Base-by-base conservation (phyloP, 2,113 vertebrate genomes). In the Tursiops truncatus region DNA sequence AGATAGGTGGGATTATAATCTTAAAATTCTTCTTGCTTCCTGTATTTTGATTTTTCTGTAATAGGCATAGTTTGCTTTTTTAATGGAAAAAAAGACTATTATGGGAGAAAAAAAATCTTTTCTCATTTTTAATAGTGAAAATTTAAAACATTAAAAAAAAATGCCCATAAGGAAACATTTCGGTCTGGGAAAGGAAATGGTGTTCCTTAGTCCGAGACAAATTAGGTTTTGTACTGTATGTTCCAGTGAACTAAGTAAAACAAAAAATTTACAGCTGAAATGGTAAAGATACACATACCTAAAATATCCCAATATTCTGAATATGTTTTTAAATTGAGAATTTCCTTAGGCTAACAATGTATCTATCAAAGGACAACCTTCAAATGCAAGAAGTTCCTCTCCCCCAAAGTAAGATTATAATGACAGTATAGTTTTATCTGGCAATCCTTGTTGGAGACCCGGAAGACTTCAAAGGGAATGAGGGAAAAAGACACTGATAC, bases 351-450 rank as follows among this genome's bases (percentile, higher is more conserved):
- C 31, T 74, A 92, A 96, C 21, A 67, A 44, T 89, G 9, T 74
- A 33, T 81, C 44, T 77, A 89, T 53, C 71, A 95, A 93, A 86
- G 60, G 81, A 63, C 95, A 86, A 92, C 13, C 58, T 38, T 82
- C 28, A 79, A 81, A 76, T 82, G 62, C 82, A 73, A 77, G 68
- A 26, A 70, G 73, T 62, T 20, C 10, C 8, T 36, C 3, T 77
- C 14, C 23, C 2, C 2, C 14, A 47, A 82, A 91, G 41, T 68
- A 63, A 93, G 80, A 87, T 95, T 62, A 76, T 41, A 86, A 70
- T 6, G 33, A 31, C 26, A n/a, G 18, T 50, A 58, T 25, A 36
- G 68, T 44, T 91, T 53, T 82, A 92, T 17, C 60, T 81, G 67
- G 38, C 41, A 89, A 53, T 23, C 11, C 41, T 80, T 89, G 38